These are phyloP conservation scores for Dromaius novaehollandiae DNA, from an alignment of 2,113 vertebrate species.

Conservation along the genomic window DNA sequence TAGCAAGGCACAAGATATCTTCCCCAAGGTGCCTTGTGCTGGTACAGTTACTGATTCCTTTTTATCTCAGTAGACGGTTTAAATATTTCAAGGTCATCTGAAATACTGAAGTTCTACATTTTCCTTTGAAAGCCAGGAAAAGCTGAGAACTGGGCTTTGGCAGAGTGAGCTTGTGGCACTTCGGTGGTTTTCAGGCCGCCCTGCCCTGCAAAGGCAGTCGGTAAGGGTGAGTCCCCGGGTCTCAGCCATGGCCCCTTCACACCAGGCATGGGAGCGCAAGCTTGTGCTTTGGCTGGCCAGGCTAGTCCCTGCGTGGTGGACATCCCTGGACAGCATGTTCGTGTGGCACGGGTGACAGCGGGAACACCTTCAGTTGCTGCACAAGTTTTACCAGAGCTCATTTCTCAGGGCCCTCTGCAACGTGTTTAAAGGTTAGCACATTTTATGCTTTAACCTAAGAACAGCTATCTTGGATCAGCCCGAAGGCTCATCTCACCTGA, in stretches of 20 bases:
- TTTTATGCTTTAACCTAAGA: background rate
- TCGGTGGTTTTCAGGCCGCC: background rate
- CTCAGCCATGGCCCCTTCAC: background rate
- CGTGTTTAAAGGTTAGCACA: accelerated
- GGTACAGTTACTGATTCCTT: background rate
- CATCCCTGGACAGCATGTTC: accelerated
- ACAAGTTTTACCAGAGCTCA: background rate
- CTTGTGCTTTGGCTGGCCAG: background rate
- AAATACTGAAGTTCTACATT: background rate
- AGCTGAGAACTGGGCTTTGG: background rate
- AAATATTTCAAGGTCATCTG: background rate
- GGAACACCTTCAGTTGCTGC: background rate
- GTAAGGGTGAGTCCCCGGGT: background rate
- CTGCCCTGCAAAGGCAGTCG: background rate
- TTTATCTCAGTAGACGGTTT: background rate
- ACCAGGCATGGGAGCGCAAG: background rate
- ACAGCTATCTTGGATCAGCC: background rate
- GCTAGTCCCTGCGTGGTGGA: background rate
- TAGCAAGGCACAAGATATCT: background rate
- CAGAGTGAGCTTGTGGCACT: background rate
- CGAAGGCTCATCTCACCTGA: background rate
- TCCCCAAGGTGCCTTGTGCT: background rate
- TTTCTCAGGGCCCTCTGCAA: background rate
- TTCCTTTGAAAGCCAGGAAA: background rate
- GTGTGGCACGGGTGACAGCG: background rate